These are phyloP conservation scores for Australoheros scitulus DNA, from an alignment of 2,113 vertebrate genomes.

Conservation along the genomic window DNA sequence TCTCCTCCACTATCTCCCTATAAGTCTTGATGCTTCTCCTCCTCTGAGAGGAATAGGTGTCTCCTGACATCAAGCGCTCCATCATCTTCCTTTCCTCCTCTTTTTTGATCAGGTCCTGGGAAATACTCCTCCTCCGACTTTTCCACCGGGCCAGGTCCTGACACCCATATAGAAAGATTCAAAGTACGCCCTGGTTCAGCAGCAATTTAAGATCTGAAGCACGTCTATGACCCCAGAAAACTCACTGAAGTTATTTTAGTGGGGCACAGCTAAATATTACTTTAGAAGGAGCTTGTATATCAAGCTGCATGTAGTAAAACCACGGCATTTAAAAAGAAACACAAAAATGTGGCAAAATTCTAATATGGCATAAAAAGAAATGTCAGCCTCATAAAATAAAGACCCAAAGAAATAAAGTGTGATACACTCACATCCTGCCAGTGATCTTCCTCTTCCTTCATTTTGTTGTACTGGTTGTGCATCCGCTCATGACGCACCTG, in stretches of 20 bases:
- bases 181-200: background rate
- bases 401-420: background rate
- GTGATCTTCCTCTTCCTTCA: slow-evolving; percentile 93
- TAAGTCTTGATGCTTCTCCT: slow-evolving; percentile 98
- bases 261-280: background rate
- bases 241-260: background rate
- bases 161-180: slow-evolving; percentile 3
- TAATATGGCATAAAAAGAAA: background rate
- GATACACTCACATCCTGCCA: slow-evolving; percentile 94
- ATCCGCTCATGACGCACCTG: slow-evolving; percentile 92
- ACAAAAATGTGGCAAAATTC: background rate
- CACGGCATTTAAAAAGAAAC: background rate
- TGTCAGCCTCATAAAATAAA: background rate
- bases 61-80: slow-evolving; percentile 87
- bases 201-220: background rate
- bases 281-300: background rate
- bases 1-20: slow-evolving; percentile 96
- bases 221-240: background rate
- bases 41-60: slow-evolving; percentile 76
- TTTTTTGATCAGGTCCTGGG: slow-evolving; percentile 97
- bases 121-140: slow-evolving; percentile 91
- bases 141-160: slow-evolving; percentile 98
- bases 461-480: slow-evolving; percentile 87
- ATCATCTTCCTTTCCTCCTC: slow-evolving; percentile 97
- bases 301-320: background rate